A percentile compares a stretch with the other conserved stretches of the same genome.
phyloP scores from a whole-genome alignment of 2,113 vertebrate genomes.

The Oostethus manadensis region DNA sequence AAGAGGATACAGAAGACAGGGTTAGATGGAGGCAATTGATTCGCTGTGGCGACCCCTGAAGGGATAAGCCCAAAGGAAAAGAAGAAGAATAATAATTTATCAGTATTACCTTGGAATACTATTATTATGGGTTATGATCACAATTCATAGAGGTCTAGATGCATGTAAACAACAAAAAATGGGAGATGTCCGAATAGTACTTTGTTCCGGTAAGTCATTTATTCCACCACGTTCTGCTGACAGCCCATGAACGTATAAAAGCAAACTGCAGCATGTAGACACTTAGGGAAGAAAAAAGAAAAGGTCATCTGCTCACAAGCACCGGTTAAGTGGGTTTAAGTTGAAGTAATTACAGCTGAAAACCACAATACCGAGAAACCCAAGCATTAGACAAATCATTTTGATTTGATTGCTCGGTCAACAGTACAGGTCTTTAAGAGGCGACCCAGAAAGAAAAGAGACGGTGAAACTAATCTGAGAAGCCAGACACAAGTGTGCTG shows the following conservation, averaged over 20 bases:
- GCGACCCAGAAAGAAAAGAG: background rate
- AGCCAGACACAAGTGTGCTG: background rate
- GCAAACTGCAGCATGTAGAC: conserved; percentile 25
- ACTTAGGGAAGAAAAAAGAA: conserved; percentile 8
- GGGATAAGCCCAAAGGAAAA: too few species aligned
- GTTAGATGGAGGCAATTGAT: too few species aligned
- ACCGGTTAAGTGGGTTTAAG: conserved; percentile 48
- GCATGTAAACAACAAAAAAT: too few species aligned
- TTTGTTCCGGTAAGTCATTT: conserved; percentile 9
- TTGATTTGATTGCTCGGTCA: conserved; percentile 10
- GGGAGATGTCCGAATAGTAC: background rate
- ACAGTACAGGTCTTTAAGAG: conserved; percentile 11
- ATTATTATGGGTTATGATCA: too few species aligned
- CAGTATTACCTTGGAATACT: too few species aligned
- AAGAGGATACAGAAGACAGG: too few species aligned
- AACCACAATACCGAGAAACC: conserved; percentile 29
- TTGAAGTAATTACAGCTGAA: conserved; percentile 33
- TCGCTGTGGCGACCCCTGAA: too few species aligned
- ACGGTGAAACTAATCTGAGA: background rate
- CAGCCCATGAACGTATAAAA: conserved; percentile 15
- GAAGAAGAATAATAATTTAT: too few species aligned
- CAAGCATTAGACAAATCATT: background rate
- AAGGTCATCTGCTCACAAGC: conserved; percentile 23
- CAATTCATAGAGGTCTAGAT: too few species aligned
- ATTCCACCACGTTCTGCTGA: conserved; percentile 13